Base-by-base conservation (phyloP, 2,888 invertebrate species). In the Plebejus melissa region DNA sequence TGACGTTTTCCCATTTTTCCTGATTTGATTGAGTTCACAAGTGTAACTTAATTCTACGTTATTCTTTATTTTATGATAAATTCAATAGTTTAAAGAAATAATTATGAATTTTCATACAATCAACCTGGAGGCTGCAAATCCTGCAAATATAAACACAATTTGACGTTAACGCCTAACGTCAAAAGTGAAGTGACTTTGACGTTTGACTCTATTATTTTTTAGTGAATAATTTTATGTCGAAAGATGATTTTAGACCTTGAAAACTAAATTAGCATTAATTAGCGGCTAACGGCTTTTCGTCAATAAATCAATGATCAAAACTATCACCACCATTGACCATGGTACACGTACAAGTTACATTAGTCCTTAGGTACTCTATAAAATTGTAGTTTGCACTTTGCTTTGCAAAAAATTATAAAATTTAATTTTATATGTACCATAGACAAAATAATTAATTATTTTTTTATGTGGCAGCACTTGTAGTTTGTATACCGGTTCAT, bases 1-100 rank as follows among this genome's bases (percentile, higher is more conserved):
- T 98, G 98, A 81, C 97, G 94, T 94, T 98, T 98, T 80, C 98
- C 98, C 98, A 98, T 98, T 86, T 96, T 80, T 70, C n/a, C 22
- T 22, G 57, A 16, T 46, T 58, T 32, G 60, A 58, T 58, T 50
- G 1, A 57, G 60, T n/a, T 32, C 11, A 74, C 75, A 69, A 36
- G 11, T 36, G 16, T 16, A 69, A 5, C 3, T 54, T 54, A 16
- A 4, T 54, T 54, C 4, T 16, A 54, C 16, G 54, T 54, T 5
- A 3, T 54, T 50, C 50, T 50, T 13, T 50, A 11, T 11, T 50
- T 50, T 11, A 13, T 16, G 54, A 54, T 16, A 16, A 54, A 16
- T 54, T 13, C 16, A 54, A 16, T 16, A 54, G 13, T 54, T 16
- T 54, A 4, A 54, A 54, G 16, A 16, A 16, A 54, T 54, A 9